Base-by-base conservation (phyloP, 2,113 vertebrate species). In the Melanocharis versteri region DNA sequence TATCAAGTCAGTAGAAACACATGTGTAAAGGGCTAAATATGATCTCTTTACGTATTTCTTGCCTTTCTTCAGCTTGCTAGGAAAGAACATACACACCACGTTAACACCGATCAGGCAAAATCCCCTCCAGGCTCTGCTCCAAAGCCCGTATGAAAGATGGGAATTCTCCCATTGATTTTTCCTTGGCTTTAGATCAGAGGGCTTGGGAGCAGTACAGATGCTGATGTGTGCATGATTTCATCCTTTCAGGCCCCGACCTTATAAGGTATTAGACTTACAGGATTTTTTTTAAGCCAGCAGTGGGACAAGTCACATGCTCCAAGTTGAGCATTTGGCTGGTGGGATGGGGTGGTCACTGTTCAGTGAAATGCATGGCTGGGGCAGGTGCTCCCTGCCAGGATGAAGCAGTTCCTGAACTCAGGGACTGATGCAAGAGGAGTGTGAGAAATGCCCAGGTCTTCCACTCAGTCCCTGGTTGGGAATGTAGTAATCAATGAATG, bases 111-210 rank as follows among this genome's bases (percentile, higher is more conserved):
- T 73, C 54, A 51, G 54, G 35, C 2, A 0, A 93, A 92, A 92
- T 92, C 71, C 88, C n/a, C 82, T 96, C 75, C 75, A 88, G 76
- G 90, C 87, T 60, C 75, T 78, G 70, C 51, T 95, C 85, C 96
- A 94, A 91, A 90, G 85, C 90, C 44, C 39, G 22, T 86, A 44
- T 66, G 60, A 94, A 91, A 85, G 51, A 86, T 68, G 68, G 87
- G 87, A 96, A 95, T 82, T 88, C 76, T 93, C 82, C 60, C 79
- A 96, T 80, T 9, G 61, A 90, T 93, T 96, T 96, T 93, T 70
- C 69, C 30, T 90, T 94, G 95, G 87, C 94, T 90, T 56, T 60
- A 80, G 61, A 94, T 96, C 90, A 95, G 71, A 96, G 71, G 62
- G 31, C 48, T 69, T 50, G 82, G 92, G 62, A 94, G 64, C 75